Base-by-base conservation (phyloP, 2,113 vertebrate genomes). In the Pithys albifrons region DNA sequence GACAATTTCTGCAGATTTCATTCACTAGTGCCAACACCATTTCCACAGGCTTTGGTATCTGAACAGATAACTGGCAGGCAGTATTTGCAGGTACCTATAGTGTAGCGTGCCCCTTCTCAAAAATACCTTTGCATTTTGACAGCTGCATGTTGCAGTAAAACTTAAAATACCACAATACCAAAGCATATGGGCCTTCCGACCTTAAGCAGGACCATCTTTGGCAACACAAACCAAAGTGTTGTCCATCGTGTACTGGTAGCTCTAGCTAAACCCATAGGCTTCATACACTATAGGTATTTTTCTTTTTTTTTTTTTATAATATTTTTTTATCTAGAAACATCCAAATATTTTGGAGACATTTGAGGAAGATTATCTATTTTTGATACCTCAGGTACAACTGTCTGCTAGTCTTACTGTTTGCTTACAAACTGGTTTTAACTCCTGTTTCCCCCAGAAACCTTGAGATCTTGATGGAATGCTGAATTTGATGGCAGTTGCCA, bases 381-480 rank as follows among this genome's bases (percentile, higher is more conserved):
- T 12, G 46, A 2, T 14, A 58, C 31, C 23, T 45, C 16, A 7
- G 17, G 18, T 80, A 43, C 20, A 71, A 5, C 12, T 55, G n/a
- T 7, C 31, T 54, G 7, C 24, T 35, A 29, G 15, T 62, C 33
- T 82, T 61, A 33, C 24, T 24, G 6, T 48, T 78, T 58, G 12
- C 13, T 89, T 57, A 19, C 8, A 43, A 69, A 58, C 10, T 67
- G n/a, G 17, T 4, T 89, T 62, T 20, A 85, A 57, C 3, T 80
- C 9, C 7, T 1, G 0, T 29, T 64, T 74, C 4, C 5, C 24
- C 9, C 9, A 45, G 64, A 81, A 52, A 81, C 9, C 3, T 19
- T 14, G 12, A 74, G 14, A 59, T 52, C 10, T 12, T 76, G 29
- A 14, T n/a, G 15, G 54, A 24, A 37, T 89, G 19, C 23, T 79